Base-by-base conservation (phyloP, 2,797 vertebrate species). In the Sebastes taczanowskii region DNA sequence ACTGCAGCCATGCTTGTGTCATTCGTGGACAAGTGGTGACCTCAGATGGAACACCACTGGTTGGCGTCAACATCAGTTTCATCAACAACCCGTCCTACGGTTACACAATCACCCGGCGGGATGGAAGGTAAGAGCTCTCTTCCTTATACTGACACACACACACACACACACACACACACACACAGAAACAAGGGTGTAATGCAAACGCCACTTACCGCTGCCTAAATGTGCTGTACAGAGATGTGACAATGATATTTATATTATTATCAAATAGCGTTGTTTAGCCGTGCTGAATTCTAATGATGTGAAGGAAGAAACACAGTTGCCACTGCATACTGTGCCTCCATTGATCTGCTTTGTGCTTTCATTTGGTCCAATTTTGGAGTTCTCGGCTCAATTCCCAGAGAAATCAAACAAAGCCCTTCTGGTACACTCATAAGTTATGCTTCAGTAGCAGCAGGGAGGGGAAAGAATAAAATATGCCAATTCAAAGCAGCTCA, bases 1-100 rank as follows among this genome's bases (percentile, higher is more conserved):
- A 67, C 23, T 85, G 53, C 94, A 99, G 99, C 72, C 98, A 99
- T 0, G 97, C 97, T 0, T 99, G 98, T 91, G 99, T 99, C 79
- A 99, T 99, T 64, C 97, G 98, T 82, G 99, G 99, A 81, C 98
- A 99, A 92, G 99, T 99, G 74, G 97, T 99, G 90, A 99, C 98
- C 0, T 97, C 97, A 0, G 99, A 99, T 42, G 97, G 98, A 38
- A 99, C 98, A 5, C 98, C 99, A 0, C 95, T 99, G 72, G 98
- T 99, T 25, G 99, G 99, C 30, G 99, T 99, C 87, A 99, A 99
- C 93, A 97, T 99, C 96, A 99, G 97, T 81, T 99, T 99, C 80
- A 96, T 97, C 93, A 97, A 96, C 91, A 97, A 96, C 67, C 98
- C 98, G 2, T 93, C 96, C 7, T 98, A 96, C 29, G 98, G 99